These are phyloP conservation scores for Caenorhabditis plicata DNA, from an alignment of 2,888 invertebrate genomes.

Conservation along the genomic window DNA sequence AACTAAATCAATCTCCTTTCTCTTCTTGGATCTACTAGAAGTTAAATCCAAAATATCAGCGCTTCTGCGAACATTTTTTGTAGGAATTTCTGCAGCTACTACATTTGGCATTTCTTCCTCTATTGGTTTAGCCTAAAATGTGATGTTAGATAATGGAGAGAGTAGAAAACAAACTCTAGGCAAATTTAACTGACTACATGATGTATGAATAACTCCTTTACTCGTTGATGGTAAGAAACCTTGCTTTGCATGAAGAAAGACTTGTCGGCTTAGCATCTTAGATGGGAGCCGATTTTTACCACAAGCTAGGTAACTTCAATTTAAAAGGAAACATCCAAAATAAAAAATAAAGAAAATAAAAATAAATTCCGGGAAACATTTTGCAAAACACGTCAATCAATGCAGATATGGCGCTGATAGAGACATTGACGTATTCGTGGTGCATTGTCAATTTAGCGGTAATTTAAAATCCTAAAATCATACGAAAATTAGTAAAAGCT, in stretches of 20 bases:
- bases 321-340: no score
- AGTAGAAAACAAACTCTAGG: constrained; percentile 12
- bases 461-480: no score
- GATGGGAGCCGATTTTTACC: no score
- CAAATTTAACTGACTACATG: constrained; percentile 7
- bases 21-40: constrained; percentile 12
- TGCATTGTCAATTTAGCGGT: no score
- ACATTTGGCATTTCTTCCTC: constrained; percentile 23
- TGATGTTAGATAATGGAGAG: neutral
- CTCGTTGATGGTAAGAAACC: constrained; percentile 31
- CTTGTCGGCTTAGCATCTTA: constrained; percentile 20
- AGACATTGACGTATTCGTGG: no score
- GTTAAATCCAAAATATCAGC: constrained; percentile 26
- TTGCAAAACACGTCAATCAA: no score
- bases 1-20: constrained; percentile 38
- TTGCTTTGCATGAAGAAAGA: constrained; percentile 7
- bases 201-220: constrained; percentile 30
- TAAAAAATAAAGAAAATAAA: no score
- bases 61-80: constrained; percentile 3
- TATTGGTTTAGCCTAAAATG: constrained; percentile 28
- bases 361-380: no score
- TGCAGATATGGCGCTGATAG: no score
- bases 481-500: no score
- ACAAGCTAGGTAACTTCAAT: no score
- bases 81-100: neutral